Conservation (phyloP, 1,140 invertebrate species). For the Anastatus disparis region DNA sequence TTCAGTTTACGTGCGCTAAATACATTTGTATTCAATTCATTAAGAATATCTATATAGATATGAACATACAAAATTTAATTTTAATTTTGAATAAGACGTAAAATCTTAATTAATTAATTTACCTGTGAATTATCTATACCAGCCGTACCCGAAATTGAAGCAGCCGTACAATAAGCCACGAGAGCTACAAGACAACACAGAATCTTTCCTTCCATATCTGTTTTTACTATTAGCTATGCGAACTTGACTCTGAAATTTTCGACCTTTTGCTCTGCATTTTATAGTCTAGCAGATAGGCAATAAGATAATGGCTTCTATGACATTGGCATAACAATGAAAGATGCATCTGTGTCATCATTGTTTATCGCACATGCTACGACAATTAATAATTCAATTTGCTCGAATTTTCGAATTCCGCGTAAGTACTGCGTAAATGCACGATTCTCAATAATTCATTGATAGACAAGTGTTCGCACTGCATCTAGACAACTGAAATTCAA, state of each 20-base stretch:
- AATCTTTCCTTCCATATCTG: not conserved
- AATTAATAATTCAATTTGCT: not conserved
- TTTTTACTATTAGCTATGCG: not conserved
- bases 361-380: not conserved
- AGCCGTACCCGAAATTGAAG: conserved; percentile 46
- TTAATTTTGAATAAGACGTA: no score
- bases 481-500: no score
- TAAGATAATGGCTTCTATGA: no score
- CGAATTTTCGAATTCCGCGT: not conserved
- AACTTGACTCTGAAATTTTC: conserved; percentile 4
- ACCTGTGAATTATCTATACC: conserved; percentile 47
- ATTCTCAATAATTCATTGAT: no score
- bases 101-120: no score
- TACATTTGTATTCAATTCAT: no score
- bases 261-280: conserved; percentile 18
- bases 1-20: no score
- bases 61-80: no score
- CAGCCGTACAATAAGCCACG: conserved; percentile 41
- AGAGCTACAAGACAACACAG: conserved; percentile 43
- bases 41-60: no score
- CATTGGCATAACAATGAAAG: conserved; percentile 34
- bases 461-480: no score
- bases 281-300: no score
- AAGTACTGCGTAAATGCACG: not conserved
- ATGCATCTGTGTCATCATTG: conserved; percentile 10